Base-by-base conservation (phyloP, 2,888 invertebrate species). In the Bhutanitis thaidina region DNA sequence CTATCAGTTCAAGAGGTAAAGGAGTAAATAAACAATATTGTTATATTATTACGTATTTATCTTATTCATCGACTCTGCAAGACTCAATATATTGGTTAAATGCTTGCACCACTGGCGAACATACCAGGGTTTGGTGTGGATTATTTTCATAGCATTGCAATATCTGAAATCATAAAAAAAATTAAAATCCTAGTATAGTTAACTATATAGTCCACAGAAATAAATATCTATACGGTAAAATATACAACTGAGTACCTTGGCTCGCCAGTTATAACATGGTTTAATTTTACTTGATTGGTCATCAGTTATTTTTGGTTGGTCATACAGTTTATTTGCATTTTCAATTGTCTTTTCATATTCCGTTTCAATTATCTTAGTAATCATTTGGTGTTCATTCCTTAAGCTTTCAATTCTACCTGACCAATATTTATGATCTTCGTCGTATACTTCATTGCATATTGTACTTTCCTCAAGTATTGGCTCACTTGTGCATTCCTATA, bases 71-170 rank as follows among this genome's bases (percentile, higher is more conserved):
- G 52, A 67, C 53, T 64, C 75, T 74, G 63, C 75, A 84, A 9
- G 78, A 69, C 40, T 73, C 63, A 12, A 88, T 82, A 66, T 79
- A 84, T 46, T 79, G 69, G 46, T 63, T 76, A 64, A 88, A 88
- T 29, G 77, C 81, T 74, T 87, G 70, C n/a, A 88, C 85, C 54
- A 76, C 58, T 27, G 69, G 55, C 38, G 85, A 79, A 67, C 88
- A 89, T 52, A 75, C 63, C 50, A 89, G 69, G 25, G 87, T 75
- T 56, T 86, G 83, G 55, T 72, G 78, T 39, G 77, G 71, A 67
- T 89, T 86, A 15, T 83, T 82, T 77, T 84, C 81, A 56, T 89
- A 89, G 60, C 88, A 89, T 69, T 77, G 67, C 58, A 85, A 56
- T 52, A 86, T 82, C 88, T 88, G 30, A 77, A 36, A 69, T 70